Conservation (phyloP, 2,888 invertebrate species). For the Anticlea derivata region DNA sequence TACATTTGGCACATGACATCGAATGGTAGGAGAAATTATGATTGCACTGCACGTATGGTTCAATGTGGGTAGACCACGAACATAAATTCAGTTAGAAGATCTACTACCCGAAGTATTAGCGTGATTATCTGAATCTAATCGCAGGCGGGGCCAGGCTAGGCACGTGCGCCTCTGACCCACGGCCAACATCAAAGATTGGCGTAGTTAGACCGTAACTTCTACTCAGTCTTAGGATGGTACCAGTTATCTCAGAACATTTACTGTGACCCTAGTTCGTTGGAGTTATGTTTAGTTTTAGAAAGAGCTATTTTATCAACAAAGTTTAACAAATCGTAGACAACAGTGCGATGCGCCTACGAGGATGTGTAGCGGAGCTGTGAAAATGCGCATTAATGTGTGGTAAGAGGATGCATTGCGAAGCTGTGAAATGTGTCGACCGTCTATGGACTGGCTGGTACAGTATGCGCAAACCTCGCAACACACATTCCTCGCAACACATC, state of each 20-base stretch:
- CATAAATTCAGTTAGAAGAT: slow-evolving; percentile 5
- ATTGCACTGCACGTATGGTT: too few species aligned
- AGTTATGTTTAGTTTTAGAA: slow-evolving; percentile 9
- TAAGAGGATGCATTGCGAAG: too few species aligned
- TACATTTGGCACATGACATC: too few species aligned
- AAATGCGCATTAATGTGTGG: too few species aligned
- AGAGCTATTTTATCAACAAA: slow-evolving; percentile 10
- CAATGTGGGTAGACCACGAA: neutral
- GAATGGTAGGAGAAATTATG: too few species aligned
- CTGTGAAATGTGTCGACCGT: too few species aligned
- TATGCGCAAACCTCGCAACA: too few species aligned
- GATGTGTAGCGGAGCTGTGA: too few species aligned
- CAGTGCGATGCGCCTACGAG: too few species aligned
- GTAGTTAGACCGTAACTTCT: slow-evolving; percentile 27
- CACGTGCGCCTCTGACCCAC: slow-evolving; percentile 58
- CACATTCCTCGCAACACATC: too few species aligned
- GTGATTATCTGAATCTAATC: slow-evolving; percentile 47
- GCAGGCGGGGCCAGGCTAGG: slow-evolving; percentile 46
- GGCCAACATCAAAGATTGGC: slow-evolving; percentile 32
- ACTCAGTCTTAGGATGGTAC: slow-evolving; percentile 18
- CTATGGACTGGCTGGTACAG: too few species aligned
- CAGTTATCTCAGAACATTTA: slow-evolving; percentile 21
- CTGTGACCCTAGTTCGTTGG: slow-evolving; percentile 29
- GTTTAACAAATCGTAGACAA: neutral
- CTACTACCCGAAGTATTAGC: slow-evolving; percentile 44